A percentile compares a stretch with the other conserved stretches of the same genome.
These are phyloP conservation scores for Marisa cornuarietis DNA, from an alignment of 1,140 invertebrate species.

Conservation along the genomic window DNA sequence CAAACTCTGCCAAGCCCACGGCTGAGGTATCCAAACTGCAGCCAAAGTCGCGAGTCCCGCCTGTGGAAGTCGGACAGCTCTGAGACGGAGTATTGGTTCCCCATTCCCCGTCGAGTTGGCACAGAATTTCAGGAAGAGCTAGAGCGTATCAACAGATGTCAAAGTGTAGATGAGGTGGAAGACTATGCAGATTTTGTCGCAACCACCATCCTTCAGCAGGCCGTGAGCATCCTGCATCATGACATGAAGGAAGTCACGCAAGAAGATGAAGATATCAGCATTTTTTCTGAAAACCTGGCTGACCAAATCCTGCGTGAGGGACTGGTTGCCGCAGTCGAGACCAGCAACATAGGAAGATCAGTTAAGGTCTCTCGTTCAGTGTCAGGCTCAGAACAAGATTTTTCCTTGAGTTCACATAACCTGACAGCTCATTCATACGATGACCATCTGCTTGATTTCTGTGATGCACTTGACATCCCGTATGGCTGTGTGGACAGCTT, in stretches of 20 bases:
- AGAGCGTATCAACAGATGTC: constrained; percentile 22
- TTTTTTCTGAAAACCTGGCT: constrained; percentile 44
- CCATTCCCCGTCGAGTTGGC: constrained; percentile 32
- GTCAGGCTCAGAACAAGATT: constrained; percentile 17
- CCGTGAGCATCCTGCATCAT: constrained; percentile 31
- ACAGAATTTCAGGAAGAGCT: constrained; percentile 34
- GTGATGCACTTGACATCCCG: constrained; percentile 38
- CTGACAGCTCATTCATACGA: constrained; percentile 18
- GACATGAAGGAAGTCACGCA: constrained; percentile 25
- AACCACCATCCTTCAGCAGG: constrained; percentile 33
- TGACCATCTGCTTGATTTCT: constrained; percentile 24
- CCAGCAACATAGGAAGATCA: not conserved
- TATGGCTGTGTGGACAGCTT: constrained; percentile 34
- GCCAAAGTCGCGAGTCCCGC: constrained; percentile 20
- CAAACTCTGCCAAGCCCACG: constrained; percentile 1
- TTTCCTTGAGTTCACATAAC: constrained; percentile 12
- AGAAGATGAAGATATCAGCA: constrained; percentile 31
- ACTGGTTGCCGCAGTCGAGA: not conserved
- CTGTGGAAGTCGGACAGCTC: constrained; percentile 35
- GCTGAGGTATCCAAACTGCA: constrained; percentile 5
- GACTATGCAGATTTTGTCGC: constrained; percentile 36
- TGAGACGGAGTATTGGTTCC: constrained; percentile 39
- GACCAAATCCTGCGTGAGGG: constrained; percentile 41
- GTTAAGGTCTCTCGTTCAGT: not conserved
- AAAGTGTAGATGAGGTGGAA: constrained; percentile 35